A percentile compares a stretch with the other conserved stretches of the same genome.
Conservation (phyloP, 2,888 invertebrate genomes). For the Leucozona laternaria region DNA sequence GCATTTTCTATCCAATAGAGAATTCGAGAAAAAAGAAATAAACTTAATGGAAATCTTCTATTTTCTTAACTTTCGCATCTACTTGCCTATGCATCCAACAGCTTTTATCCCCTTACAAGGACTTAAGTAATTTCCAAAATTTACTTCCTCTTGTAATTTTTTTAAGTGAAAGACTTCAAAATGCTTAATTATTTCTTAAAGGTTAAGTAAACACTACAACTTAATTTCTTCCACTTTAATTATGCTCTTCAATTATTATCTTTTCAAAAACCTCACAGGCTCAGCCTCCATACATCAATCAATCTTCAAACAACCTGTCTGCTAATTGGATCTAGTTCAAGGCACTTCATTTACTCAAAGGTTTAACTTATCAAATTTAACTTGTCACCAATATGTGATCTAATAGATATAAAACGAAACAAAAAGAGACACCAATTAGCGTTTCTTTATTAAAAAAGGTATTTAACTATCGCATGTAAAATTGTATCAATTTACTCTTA, state of each 20-base stretch:
- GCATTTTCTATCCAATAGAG: no score
- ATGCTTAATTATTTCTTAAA: background rate
- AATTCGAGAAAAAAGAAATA: no score
- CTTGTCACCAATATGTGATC: slow-evolving; percentile 11
- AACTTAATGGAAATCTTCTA: no score
- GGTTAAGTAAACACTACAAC: background rate
- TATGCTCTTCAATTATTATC: slow-evolving; percentile 1
- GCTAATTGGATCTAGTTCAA: slow-evolving; percentile 40
- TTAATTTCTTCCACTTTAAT: background rate
- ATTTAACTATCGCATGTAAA: background rate
- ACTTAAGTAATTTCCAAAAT: no score
- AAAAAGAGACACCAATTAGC: slow-evolving; percentile 15
- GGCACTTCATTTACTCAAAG: slow-evolving; percentile 8
- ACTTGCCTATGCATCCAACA: no score
- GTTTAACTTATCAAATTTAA: slow-evolving; percentile 14
- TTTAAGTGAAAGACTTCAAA: background rate
- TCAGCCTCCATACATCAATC: slow-evolving; percentile 6
- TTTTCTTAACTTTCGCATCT: no score
- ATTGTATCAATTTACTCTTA: slow-evolving; percentile 15
- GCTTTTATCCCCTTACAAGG: no score
- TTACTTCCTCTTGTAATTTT: background rate
- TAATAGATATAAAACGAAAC: background rate
- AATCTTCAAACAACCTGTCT: slow-evolving; percentile 17
- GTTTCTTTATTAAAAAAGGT: slow-evolving; percentile 24
- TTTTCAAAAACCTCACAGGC: background rate